A percentile compares a stretch with the other conserved stretches of the same genome.
Conservation (phyloP, 2,888 invertebrate genomes). For the Agonopterix heracliana region DNA sequence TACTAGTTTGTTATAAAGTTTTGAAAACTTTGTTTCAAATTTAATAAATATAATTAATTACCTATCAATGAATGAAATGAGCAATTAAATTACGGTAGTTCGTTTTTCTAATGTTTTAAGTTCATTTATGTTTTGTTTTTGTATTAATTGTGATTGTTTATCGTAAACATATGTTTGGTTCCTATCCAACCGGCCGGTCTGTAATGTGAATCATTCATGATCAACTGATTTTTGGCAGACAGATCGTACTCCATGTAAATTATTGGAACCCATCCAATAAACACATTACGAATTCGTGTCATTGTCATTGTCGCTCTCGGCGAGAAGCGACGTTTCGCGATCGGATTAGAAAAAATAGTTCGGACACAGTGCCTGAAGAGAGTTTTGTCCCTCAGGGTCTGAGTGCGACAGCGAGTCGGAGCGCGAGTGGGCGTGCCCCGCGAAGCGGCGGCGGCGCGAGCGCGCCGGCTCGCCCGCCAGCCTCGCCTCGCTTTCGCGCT, state of each 20-base stretch:
- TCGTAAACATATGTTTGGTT: too few species aligned
- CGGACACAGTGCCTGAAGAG: constrained; percentile 16
- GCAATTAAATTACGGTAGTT: too few species aligned
- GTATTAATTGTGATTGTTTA: too few species aligned
- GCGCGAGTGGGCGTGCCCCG: constrained; percentile 84
- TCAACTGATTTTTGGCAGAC: constrained; percentile 16
- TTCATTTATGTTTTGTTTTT: too few species aligned
- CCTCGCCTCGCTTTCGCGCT: constrained; percentile 81
- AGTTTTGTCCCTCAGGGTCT: constrained; percentile 44
- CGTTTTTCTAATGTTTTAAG: too few species aligned
- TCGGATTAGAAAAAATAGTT: neutral
- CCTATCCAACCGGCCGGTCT: too few species aligned
- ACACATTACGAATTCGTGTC: constrained; percentile 48
- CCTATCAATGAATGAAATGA: too few species aligned
- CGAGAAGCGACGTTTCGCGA: constrained; percentile 24
- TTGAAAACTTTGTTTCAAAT: too few species aligned
- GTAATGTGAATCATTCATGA: neutral
- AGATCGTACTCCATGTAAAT: constrained; percentile 24
- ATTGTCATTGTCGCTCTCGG: constrained; percentile 59
- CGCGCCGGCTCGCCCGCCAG: constrained; percentile 58
- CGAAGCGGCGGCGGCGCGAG: constrained; percentile 82
- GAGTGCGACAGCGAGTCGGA: constrained; percentile 82
- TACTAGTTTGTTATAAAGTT: too few species aligned
- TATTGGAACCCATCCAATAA: constrained; percentile 49
- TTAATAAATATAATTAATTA: too few species aligned